Evolutionary conservation across 2,797 vertebrate species (phyloP).

Genomic region (Coregonus suidteri): DNA sequence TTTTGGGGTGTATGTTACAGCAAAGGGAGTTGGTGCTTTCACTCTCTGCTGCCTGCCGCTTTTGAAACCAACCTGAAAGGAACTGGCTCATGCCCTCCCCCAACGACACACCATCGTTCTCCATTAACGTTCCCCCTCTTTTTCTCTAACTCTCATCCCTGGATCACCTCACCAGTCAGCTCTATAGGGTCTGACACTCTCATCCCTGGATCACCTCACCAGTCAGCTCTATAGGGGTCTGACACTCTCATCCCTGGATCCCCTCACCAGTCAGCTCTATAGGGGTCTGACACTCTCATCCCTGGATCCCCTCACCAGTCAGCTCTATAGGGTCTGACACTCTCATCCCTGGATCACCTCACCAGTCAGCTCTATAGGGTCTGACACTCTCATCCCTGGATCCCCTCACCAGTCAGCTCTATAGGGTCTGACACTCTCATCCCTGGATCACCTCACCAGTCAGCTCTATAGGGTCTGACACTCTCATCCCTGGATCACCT

Average conservation of each 20-base stretch:
- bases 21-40: background rate
- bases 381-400: background rate
- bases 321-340: too few species aligned
- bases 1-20: background rate
- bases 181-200: too few species aligned
- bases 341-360: too few species aligned
- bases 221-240: too few species aligned
- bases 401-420: background rate
- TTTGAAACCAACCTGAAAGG: background rate
- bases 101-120: background rate
- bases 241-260: too few species aligned
- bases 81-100: background rate
- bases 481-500: background rate
- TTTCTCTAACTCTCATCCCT: background rate
- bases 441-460: background rate
- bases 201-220: too few species aligned
- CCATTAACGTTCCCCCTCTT: background rate
- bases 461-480: too few species aligned
- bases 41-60: background rate
- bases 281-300: too few species aligned
- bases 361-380: too few species aligned
- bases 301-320: too few species aligned
- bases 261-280: too few species aligned
- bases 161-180: too few species aligned
- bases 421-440: background rate